Evolutionary conservation across 2,113 vertebrate genomes (phyloP), one percentile per base, ranked within the genome.

Genomic region (Aphyosemion australe): DNA sequence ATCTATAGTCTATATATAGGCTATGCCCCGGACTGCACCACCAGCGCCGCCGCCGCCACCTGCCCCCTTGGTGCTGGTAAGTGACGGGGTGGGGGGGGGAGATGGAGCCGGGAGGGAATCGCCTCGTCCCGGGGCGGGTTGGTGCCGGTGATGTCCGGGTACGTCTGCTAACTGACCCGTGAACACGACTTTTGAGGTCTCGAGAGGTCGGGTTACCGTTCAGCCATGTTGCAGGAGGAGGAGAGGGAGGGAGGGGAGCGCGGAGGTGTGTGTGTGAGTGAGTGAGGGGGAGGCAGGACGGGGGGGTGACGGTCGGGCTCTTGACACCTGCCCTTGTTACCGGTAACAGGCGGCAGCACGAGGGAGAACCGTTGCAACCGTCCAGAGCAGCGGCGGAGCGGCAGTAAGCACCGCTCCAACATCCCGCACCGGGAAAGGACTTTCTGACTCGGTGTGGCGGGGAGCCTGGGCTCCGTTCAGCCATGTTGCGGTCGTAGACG

Each of bases 121-220:
- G 63, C 16, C 15, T 53, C 12, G 74, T 61, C 69, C 58, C 71
- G 64, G 46, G 53, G 72, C 42, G 72, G 58, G 48, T 31, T 15
- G 4, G 55, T 4, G 62, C 19, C 37, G 15, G 41, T 54, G 5
- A 18, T 3, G 56, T 11, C 65, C 66, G 78, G 56, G 41, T 45
- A 60, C 21, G 53, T 72, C 61, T 3, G 84, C 70, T 39, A 61
- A 31, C 61, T 87, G 88, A 88, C 88, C 86, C 80, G 78, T 63
- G 80, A 74, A 72, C 63, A 85, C 56, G 88, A 88, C 84, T 87
- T 74, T 31, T 50, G 82, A 90, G 86, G 86, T 90, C 88, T 37
- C 43, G 80, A 76, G 86, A 87, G 88, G 88, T 90, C 88, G 88
- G 68, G 85, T 82, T 88, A 87, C 86, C 78, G 77, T 78, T 62